phyloP scores from a whole-genome alignment of 2,797 vertebrate genomes.

The Myiotriccus ornatus region DNA sequence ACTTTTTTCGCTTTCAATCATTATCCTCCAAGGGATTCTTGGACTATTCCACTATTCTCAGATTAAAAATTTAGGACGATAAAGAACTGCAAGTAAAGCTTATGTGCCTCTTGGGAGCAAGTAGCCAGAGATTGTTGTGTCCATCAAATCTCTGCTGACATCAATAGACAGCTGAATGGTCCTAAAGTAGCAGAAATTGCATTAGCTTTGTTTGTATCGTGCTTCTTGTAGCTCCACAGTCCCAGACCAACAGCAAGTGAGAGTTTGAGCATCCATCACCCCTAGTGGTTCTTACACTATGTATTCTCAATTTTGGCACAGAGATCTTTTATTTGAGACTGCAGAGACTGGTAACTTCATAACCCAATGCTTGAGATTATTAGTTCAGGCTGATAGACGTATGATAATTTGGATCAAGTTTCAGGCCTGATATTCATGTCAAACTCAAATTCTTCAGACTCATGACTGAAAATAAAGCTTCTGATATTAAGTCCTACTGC shows the following conservation, averaged over 20 bases:
- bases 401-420: not conserved
- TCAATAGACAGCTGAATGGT: conserved; percentile 32
- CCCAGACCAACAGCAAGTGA: conserved; percentile 43
- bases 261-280: conserved; percentile 60
- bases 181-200: conserved; percentile 56
- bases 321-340: conserved; percentile 40
- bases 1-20: conserved; percentile 5
- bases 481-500: not conserved
- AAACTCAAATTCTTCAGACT: not conserved
- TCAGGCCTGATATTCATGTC: not conserved
- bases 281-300: conserved; percentile 22
- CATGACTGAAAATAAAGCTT: not conserved
- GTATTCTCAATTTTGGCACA: conserved; percentile 46
- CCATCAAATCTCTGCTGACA: conserved; percentile 60
- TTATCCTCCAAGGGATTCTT: not conserved
- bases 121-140: conserved; percentile 64
- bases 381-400: conserved; percentile 10
- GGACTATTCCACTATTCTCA: not conserved
- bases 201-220: conserved; percentile 50
- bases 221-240: conserved; percentile 53
- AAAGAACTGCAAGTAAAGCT: conserved; percentile 65
- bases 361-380: not conserved
- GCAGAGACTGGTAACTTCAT: conserved; percentile 3
- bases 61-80: conserved; percentile 67
- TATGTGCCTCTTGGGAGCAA: conserved; percentile 44